Conservation (phyloP, 2,113 vertebrate genomes). For the Neolamprologus longior region DNA sequence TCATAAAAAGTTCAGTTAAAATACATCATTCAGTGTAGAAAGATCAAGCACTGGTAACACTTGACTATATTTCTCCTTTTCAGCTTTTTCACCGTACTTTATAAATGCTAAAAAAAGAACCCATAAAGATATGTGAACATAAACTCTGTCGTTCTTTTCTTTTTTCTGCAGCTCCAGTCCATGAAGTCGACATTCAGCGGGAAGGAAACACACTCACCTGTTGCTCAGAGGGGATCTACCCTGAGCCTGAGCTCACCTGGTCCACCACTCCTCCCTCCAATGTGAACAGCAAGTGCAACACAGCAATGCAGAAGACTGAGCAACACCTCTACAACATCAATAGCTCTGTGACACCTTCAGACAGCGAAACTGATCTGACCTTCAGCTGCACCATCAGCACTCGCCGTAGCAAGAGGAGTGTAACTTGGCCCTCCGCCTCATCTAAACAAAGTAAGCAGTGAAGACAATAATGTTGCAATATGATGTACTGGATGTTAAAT, state of each 20-base stretch:
- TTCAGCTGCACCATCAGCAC: slow-evolving; percentile 40
- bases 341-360: background rate
- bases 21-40: background rate
- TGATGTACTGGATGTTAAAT: accelerated
- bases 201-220: background rate
- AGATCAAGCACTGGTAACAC: accelerated
- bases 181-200: background rate
- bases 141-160: accelerated
- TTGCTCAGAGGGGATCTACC: background rate
- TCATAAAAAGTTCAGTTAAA: accelerated
- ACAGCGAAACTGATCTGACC: background rate
- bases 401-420: background rate
- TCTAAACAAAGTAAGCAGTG: background rate
- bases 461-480: accelerated
- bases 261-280: background rate
- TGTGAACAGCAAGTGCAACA: background rate
- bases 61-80: background rate
- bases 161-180: background rate
- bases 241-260: background rate
- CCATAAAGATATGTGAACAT: too few species aligned
- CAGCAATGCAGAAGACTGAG: background rate
- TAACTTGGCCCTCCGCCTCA: background rate
- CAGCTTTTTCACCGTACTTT: background rate
- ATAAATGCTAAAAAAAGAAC: background rate
- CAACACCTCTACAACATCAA: background rate